A percentile compares a stretch with the other conserved stretches of the same genome.
Conservation (phyloP, 2,113 vertebrate species). For the Anas platyrhynchos region DNA sequence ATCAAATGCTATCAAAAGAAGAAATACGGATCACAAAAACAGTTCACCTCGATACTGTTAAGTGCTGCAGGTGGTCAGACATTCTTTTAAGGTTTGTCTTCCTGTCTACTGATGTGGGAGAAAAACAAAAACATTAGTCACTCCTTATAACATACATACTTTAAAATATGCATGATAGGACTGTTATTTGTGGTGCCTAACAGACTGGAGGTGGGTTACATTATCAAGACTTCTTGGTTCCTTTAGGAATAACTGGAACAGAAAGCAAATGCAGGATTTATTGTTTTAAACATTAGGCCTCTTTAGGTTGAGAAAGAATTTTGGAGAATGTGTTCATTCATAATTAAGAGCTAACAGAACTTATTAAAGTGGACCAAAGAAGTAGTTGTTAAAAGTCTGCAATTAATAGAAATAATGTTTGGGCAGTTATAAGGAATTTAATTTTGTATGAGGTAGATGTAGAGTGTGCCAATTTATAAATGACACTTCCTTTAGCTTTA, state of each 20-base stretch:
- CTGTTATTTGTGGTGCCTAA: background rate
- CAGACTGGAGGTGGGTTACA: background rate
- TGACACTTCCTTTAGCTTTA: background rate
- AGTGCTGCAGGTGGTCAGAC: background rate
- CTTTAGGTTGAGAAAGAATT: background rate
- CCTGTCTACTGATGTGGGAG: background rate
- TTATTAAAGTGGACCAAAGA: background rate
- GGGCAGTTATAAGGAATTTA: background rate
- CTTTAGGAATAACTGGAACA: background rate
- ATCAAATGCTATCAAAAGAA: constrained; percentile 88
- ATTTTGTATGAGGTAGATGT: background rate
- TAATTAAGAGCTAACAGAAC: background rate
- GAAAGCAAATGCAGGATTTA: background rate
- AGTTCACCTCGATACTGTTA: background rate
- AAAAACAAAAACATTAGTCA: background rate
- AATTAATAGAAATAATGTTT: background rate
- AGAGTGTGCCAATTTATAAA: background rate
- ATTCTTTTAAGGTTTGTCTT: background rate
- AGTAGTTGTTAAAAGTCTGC: background rate
- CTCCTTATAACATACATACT: background rate
- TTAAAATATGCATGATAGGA: background rate
- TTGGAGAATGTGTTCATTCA: background rate
- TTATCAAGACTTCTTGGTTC: background rate
- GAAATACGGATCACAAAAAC: background rate
- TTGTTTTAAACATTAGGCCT: background rate